phyloP scores from a whole-genome alignment of 2,888 invertebrate species.

The Physocephala rufipes region DNA sequence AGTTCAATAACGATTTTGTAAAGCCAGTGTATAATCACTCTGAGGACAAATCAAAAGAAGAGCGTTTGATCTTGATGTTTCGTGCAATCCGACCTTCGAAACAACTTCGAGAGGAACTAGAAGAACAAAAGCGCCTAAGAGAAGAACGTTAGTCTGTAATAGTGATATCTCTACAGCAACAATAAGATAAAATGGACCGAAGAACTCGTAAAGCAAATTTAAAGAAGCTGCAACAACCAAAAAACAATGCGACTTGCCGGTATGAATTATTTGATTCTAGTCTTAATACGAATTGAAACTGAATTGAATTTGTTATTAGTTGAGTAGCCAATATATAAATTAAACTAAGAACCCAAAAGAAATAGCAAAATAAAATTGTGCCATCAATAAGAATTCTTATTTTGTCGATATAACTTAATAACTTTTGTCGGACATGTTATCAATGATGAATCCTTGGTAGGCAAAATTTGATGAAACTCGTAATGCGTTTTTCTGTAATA shows the following conservation, averaged over 20 bases:
- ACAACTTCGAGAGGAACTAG: conserved; percentile 52
- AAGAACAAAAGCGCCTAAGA: conserved; percentile 50
- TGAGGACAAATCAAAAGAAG: conserved; percentile 56
- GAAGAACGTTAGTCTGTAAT: conserved; percentile 48
- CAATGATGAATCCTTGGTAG: too few relatives aligned
- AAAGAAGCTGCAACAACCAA: conserved; percentile 55
- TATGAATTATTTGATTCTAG: conserved; percentile 43
- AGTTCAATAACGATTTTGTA: conserved; percentile 50
- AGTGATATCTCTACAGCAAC: not conserved
- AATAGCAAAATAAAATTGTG: conserved; percentile 2
- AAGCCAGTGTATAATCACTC: conserved; percentile 40
- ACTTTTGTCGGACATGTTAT: too few relatives aligned
- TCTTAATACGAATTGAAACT: too few relatives aligned
- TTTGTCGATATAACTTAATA: too few relatives aligned
- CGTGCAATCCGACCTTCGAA: conserved; percentile 49
- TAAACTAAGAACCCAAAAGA: too few relatives aligned
- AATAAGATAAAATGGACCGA: conserved; percentile 52
- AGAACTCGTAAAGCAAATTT: conserved; percentile 57
- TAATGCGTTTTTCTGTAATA: too few relatives aligned
- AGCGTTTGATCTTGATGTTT: conserved; percentile 51
- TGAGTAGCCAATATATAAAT: not conserved
- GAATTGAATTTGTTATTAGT: not conserved
- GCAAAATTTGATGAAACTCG: too few relatives aligned
- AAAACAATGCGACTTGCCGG: conserved; percentile 49
- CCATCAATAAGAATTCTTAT: not conserved